phyloP scores from a whole-genome alignment of 2,113 vertebrate genomes.

The Pycnonotus jocosus region DNA sequence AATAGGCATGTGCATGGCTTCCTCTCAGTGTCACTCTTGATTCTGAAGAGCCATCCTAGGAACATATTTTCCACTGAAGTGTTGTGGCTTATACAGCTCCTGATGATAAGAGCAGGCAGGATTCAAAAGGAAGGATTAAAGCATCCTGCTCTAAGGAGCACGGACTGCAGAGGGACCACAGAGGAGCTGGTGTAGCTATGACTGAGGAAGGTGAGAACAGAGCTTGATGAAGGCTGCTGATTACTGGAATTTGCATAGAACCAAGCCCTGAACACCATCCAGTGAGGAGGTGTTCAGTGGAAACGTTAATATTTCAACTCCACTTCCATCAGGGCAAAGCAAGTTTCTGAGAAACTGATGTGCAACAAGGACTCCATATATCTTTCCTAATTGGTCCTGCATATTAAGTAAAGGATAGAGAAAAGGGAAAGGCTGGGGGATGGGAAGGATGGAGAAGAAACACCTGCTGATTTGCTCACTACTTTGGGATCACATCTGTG shows the following conservation, averaged over 20 bases:
- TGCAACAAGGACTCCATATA: not conserved
- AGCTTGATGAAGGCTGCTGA: not conserved
- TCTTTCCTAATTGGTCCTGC: not conserved
- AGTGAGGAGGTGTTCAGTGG: accelerated
- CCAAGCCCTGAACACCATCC: not conserved
- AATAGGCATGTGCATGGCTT: not conserved
- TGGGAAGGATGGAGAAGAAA: not conserved
- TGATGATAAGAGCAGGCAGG: too few relatives aligned
- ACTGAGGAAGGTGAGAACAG: not conserved
- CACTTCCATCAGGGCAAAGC: not conserved
- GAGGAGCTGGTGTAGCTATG: not conserved
- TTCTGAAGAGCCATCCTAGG: not conserved
- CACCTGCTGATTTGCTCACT: not conserved
- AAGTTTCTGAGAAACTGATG: not conserved
- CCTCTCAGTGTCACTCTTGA: not conserved
- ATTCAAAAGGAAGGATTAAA: not conserved
- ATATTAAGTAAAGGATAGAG: not conserved
- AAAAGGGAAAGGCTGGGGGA: not conserved
- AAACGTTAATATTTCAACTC: not conserved
- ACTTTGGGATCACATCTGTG: not conserved
- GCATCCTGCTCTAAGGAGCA: not conserved
- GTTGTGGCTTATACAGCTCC: not conserved
- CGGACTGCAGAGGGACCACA: not conserved
- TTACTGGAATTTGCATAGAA: not conserved
- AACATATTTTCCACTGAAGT: not conserved